phyloP scores from a whole-genome alignment of 2,797 vertebrate species.

The Artibeus lituratus region DNA sequence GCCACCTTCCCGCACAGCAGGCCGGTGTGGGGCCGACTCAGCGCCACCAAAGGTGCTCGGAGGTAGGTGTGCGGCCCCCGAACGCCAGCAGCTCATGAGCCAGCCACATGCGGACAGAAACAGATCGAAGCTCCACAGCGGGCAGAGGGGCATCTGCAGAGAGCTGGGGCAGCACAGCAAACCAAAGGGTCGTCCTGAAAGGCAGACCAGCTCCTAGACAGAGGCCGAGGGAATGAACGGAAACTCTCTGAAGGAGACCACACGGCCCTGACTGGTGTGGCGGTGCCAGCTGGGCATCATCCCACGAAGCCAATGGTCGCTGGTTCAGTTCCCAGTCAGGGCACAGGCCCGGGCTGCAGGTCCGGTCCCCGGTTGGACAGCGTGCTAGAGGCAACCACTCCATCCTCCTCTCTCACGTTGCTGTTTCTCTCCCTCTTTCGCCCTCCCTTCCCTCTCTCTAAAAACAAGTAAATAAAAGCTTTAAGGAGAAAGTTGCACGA shows the following conservation, averaged over 20 bases:
- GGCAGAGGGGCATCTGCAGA: accelerated
- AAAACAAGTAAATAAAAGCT: neutral
- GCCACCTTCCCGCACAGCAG: too few species aligned
- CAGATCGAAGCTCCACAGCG: accelerated
- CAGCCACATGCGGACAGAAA: accelerated
- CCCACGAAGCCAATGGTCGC: too few species aligned
- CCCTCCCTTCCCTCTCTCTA: neutral
- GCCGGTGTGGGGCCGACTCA: accelerated
- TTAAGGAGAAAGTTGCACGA: neutral
- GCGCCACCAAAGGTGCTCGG: neutral
- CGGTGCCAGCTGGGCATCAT: too few species aligned
- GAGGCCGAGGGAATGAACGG: accelerated
- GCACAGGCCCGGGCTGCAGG: too few species aligned
- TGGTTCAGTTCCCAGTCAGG: too few species aligned
- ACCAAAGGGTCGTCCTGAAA: neutral
- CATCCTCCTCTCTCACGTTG: too few species aligned
- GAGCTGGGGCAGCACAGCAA: neutral
- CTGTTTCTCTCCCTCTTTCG: neutral
- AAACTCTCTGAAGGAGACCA: neutral
- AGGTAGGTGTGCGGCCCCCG: accelerated
- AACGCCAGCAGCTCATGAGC: too few species aligned
- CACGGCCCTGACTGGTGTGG: too few species aligned
- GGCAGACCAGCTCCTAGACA: neutral
- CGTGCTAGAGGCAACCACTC: too few species aligned
- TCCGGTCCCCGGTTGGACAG: too few species aligned